phyloP scores from a whole-genome alignment of 1,140 invertebrate species.

The Drosophila burlai region DNA sequence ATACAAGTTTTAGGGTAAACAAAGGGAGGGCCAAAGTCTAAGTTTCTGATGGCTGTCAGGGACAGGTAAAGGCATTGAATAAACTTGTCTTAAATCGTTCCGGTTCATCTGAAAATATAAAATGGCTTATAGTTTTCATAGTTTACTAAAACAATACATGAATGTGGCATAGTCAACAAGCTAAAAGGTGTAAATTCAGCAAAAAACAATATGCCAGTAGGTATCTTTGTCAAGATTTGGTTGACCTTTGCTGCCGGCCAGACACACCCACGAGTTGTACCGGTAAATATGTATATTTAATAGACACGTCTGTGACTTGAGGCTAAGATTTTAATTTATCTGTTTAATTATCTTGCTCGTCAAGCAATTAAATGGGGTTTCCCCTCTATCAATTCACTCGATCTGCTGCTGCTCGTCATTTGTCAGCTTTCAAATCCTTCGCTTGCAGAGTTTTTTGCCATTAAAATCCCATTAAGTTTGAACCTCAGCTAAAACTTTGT shows the following conservation, averaged over 20 bases:
- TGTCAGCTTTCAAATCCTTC: conserved; percentile 7
- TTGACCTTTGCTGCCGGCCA: conserved; percentile 8
- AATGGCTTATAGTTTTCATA: background rate
- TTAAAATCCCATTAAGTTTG: conserved; percentile 37
- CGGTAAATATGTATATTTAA: conserved; percentile 16
- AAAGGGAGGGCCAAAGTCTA: background rate
- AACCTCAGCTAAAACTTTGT: conserved; percentile 7
- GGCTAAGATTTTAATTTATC: conserved; percentile 18
- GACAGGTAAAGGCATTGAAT: conserved; percentile 1
- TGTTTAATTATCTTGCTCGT: conserved; percentile 15
- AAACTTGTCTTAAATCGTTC: background rate
- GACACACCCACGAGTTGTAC: background rate
- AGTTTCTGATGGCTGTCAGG: background rate
- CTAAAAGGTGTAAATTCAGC: background rate
- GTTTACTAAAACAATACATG: background rate
- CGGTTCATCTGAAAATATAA: background rate
- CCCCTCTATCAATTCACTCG: background rate
- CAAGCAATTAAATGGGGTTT: conserved; percentile 14
- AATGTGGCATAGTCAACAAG: background rate
- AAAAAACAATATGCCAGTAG: background rate
- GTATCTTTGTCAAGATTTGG: background rate
- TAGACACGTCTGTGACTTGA: conserved; percentile 21
- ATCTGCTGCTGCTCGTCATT: conserved; percentile 26
- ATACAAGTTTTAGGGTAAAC: conserved; percentile 10
- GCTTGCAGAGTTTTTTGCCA: conserved; percentile 15